Base-by-base conservation (phyloP, 2,113 vertebrate genomes). In the Oxygymnocypris stewartii region DNA sequence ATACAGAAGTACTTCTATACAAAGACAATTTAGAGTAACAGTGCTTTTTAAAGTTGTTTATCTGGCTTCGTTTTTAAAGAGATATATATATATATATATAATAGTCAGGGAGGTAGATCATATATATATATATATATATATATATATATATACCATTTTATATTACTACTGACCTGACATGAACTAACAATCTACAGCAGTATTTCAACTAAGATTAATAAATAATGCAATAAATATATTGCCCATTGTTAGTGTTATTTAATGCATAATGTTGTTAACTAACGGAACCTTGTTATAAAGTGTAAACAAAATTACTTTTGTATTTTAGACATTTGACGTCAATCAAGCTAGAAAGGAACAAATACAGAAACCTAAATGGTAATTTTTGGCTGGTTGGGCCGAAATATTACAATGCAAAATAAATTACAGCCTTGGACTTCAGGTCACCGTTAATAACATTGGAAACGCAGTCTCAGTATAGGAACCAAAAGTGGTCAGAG, bases 401-500 rank as follows among this genome's bases (percentile, higher is more conserved):
- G 12, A 74, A 44, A n/a, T 1, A 0, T 74, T 44, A n/a, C 11
- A 74, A n/a, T 69, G 4, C 16, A 40, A 73, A 73, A 54, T 73
- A 71, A 67, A 57, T 73, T 31, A 40, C 25, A 25, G 67, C 74
- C 28, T 84, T 54, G 65, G 11, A 40, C 40, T 57, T 57, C 28
- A 51, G 10, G 5, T 16, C 44, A 87, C 89, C 81, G 74, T 92
- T 91, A 90, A 78, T 78, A 82, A 83, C 35, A 73, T 42, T 74
- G 13, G 13, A 59, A 92, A 90, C 84, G 90, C 90, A 71, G 35
- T 85, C 79, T 73, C 57, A 73, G 40, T 87, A 89, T 81, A 84
- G 86, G 86, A 88, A 90, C 89, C 75, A 51, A 85, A 37, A 63
- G 61, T 49, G 14, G 54, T 63, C 12, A 23, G 76, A 90, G 88